Evolutionary conservation across 2,888 invertebrate species (phyloP), one percentile per base, ranked within the genome.

Genomic region (Xestia sexstrigata): DNA sequence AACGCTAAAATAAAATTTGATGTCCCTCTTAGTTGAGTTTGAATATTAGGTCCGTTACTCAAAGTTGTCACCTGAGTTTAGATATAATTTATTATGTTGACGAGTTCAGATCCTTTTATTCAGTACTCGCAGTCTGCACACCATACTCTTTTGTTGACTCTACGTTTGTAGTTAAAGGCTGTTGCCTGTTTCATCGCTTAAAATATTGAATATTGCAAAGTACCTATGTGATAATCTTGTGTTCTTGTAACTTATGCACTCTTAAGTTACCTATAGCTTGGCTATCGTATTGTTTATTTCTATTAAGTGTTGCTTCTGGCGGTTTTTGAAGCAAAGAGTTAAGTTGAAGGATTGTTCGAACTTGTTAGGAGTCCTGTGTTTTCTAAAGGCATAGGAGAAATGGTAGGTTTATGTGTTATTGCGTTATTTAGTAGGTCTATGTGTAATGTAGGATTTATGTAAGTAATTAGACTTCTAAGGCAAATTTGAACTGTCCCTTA

Each of bases 151-250:
- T 70, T 78, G 81, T n/a, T 55, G 60, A 26, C 81, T 49, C 71
- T 79, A 85, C 81, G 70, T 74, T 60, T 67, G 68, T 55, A 69
- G 39, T 72, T 67, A 65, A 69, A 70, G 42, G 71, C 68, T 69
- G 58, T 70, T 70, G 47, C 69, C 65, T 69, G 58, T 67, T 70
- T 55, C 49, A 62, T 45, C n/a, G 66, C 75, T 58, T 26, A 70
- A 71, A 79, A 75, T 76, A 69, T 82, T 76, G 68, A 79, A 78
- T 76, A 65, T 79, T 74, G 68, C 66, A 74, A 79, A 81, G 67
- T 76, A 55, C 63, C 70, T 65, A 77, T 74, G 76, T 81, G 87
- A 83, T 87, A 81, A 88, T 88, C 71, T 73, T 75, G 73, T 71
- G 74, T 68, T 72, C 58, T 35, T 74, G 74, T 85, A 74, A 83